Evolutionary conservation across 30 jellyfish, hydroid and myxozoan genomes (phyloP).

Genomic region (Nemopilema nomurai): DNA sequence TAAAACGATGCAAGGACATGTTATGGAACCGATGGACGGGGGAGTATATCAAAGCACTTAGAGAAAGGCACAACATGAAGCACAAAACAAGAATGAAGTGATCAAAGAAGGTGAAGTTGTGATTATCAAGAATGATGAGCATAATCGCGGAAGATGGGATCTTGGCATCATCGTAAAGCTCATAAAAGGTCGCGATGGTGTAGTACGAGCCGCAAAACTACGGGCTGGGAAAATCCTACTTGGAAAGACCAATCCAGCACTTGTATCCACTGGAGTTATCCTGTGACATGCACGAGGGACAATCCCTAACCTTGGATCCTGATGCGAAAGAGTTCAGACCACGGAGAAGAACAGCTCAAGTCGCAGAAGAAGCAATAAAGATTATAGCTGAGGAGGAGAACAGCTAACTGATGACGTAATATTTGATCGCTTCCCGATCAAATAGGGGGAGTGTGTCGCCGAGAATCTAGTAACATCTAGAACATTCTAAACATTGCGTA

Average conservation of each 20-base stretch:
- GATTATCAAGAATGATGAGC: background rate
- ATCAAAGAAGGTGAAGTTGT: constrained; percentile 23
- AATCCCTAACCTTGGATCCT: no score
- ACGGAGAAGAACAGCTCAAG: no score
- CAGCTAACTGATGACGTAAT: no score
- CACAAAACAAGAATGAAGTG: background rate
- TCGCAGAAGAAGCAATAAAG: no score
- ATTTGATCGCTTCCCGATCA: no score
- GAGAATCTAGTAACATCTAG: no score
- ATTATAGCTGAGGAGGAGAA: no score
- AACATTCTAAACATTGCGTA: no score
- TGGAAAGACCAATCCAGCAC: background rate
- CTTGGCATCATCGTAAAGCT: background rate
- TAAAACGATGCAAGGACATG: constrained; percentile 5
- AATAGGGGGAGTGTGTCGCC: no score
- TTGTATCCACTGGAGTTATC: background rate
- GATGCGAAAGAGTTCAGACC: no score
- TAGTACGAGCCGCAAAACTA: background rate
- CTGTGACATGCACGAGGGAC: background rate
- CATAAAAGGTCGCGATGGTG: background rate
- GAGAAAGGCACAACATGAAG: constrained; percentile 25
- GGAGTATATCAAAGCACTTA: constrained; percentile 25
- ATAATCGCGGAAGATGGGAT: background rate
- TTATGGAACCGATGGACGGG: constrained; percentile 26
- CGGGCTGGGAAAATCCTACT: background rate